Base-by-base conservation (phyloP, 2,797 vertebrate genomes). In the Sebastes dallii region DNA sequence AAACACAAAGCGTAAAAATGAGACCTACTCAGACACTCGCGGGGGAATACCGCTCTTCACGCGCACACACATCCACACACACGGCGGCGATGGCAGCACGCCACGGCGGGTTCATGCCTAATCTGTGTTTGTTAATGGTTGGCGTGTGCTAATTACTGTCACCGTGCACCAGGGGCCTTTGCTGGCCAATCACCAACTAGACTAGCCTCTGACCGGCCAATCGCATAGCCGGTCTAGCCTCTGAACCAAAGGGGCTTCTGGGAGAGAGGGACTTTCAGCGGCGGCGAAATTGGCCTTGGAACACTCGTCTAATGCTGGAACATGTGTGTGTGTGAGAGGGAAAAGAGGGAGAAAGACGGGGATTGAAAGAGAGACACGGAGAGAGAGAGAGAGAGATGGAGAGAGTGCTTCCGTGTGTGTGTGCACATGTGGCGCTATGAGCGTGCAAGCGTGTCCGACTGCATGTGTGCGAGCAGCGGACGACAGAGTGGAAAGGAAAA, bases 71-170 rank as follows among this genome's bases (percentile, higher is more conserved):
- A 86, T 85, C 82, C 82, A 81, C 82, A 81, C 80, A 88, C 87
- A 81, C 94, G 89, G 80, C 62, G 6, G 85, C 84, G 93, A 96
- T 97, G 97, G 97, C 97, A 97, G 95, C 75, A 75, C 96, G 97
- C 97, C 97, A 98, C 93, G 46, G 86, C 94, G 92, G 75, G 94
- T 96, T 96, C 96, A 89, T 93, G 95, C 96, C 95, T 97, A 97
- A 97, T 98, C 97, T 97, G 96, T 91, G 88, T 95, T 97, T 97
- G 97, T 96, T 98, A 99, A 98, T 98, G 97, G 96, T 96, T 95
- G 97, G 96, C 96, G 96, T 97, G 96, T 97, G 97, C 97, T 99
- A 99, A 99, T 98, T 98, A 97, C 96, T 97, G 96, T 97, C 97
- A 93, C 91, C 52, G 94, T 94, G 93, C 95, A 93, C 89, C 84